A percentile compares a stretch with the other conserved stretches of the same genome.
Evolutionary conservation across 2,888 invertebrate species (phyloP).

Genomic region (Danaus chrysippus): DNA sequence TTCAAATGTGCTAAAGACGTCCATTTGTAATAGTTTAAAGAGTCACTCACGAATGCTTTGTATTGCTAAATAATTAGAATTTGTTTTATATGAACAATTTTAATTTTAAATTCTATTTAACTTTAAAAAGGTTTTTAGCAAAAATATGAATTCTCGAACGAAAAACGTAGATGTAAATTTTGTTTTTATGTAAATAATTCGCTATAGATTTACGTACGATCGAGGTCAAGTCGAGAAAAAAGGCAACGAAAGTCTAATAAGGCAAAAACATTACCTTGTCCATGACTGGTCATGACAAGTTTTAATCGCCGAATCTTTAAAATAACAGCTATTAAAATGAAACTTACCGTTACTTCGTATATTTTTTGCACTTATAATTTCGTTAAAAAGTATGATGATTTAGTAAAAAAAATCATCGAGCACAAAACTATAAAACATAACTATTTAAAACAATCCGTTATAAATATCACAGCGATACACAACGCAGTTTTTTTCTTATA

Average conservation of each 20-base stretch:
- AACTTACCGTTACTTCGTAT: slow-evolving; percentile 28
- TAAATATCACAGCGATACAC: slow-evolving; percentile 50
- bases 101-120: no score
- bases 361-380: background rate
- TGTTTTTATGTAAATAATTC: background rate
- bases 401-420: no score
- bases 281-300: slow-evolving; percentile 26
- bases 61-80: no score
- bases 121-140: no score
- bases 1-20: no score
- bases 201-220: slow-evolving; percentile 25
- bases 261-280: slow-evolving; percentile 39
- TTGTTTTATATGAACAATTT: no score
- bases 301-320: slow-evolving; percentile 13
- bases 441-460: background rate
- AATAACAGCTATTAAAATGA: slow-evolving; percentile 23
- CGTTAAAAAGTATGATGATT: background rate
- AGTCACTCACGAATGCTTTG: no score
- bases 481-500: slow-evolving; percentile 37
- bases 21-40: no score
- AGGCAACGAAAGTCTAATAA: slow-evolving; percentile 52
- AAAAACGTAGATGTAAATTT: no score
- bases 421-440: no score
- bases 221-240: slow-evolving; percentile 50
- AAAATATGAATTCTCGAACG: no score